phyloP scores from a whole-genome alignment of 2,888 invertebrate species.

The Mesochorus sp. region DNA sequence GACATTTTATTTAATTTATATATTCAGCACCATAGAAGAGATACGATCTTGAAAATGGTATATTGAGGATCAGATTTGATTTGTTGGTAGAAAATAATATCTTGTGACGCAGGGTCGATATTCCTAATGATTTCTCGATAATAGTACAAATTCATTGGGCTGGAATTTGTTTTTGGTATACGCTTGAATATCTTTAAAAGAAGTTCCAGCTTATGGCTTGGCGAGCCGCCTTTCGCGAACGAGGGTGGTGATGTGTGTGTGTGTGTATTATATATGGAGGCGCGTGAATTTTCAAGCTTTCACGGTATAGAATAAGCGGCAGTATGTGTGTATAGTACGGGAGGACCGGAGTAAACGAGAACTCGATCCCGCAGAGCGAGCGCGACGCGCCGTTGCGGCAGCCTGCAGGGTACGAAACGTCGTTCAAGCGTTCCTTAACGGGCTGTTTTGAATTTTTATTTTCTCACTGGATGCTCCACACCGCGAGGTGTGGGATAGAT shows the following conservation, averaged over 20 bases:
- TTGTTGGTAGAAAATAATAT: not conserved
- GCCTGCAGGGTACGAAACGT: constrained; percentile 55
- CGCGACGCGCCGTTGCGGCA: constrained; percentile 3
- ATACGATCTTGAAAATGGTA: not conserved
- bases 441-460: constrained; percentile 74
- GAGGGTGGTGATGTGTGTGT: constrained; percentile 30
- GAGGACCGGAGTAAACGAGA: constrained; percentile 31
- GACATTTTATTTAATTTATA: too few relatives aligned
- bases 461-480: constrained; percentile 63
- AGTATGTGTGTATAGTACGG: not conserved
- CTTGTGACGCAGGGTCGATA: constrained; percentile 1
- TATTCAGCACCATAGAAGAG: not conserved
- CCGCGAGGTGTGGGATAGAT: constrained; percentile 75
- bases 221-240: not conserved
- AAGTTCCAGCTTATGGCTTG: too few relatives aligned
- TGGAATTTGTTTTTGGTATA: not conserved
- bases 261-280: not conserved
- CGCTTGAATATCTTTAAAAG: not conserved
- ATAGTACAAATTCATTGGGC: constrained; percentile 16
- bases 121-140: constrained; percentile 4
- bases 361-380: constrained; percentile 38
- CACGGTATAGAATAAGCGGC: constrained; percentile 7
- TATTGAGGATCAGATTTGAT: not conserved
- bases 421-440: constrained; percentile 73
- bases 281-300: constrained; percentile 29